Evolutionary conservation across 2,888 invertebrate genomes (phyloP), one percentile per base, ranked within the genome.

Genomic region (Phengaris arion): DNA sequence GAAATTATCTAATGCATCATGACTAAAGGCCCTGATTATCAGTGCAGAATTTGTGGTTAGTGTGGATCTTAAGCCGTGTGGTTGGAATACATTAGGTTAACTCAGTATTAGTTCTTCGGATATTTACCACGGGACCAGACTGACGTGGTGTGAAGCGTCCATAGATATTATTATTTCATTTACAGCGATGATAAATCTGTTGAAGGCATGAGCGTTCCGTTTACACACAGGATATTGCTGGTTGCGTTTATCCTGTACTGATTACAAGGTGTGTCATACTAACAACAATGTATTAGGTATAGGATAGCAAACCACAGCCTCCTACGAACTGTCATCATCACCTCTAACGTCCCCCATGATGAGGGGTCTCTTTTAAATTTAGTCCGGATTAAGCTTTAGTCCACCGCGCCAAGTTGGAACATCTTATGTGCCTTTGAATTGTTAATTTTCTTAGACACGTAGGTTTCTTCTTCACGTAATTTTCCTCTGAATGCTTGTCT

Each of bases 141-240:
- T n/a, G n/a, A n/a, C 22, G 22, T 22, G 22, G 22, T 22, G 22
- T 22, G 22, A 22, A 22, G 22, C 22, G 22, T 22, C 22, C 22
- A 22, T 22, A 22, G 22, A 22, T 22, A 22, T 22, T 22, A 22
- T 22, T 22, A 22, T 22, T 59, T 22, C 59, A 35, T 35, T 64
- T 45, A 64, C 45, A 45, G 35, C 64, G 12, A 64, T 64, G 35
- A 64, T 64, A 35, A 64, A 45, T 64, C 35, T 45, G 35, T 15
- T 45, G 64, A 45, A 13, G 64, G 15, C 4, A 48, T 48, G 48
- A 48, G 48, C 64, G 6, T 35, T 35, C 64, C 64, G 35, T 45
- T 64, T 64, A 64, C 64, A 12, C 9, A 5, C 64, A 64, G 64
- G 64, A 64, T 64, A 64, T 64, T 35, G 35, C 64, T 6, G 64